These are phyloP conservation scores for Enteromius argenteus DNA, from an alignment of 2,797 vertebrate species.

Conservation along the genomic window DNA sequence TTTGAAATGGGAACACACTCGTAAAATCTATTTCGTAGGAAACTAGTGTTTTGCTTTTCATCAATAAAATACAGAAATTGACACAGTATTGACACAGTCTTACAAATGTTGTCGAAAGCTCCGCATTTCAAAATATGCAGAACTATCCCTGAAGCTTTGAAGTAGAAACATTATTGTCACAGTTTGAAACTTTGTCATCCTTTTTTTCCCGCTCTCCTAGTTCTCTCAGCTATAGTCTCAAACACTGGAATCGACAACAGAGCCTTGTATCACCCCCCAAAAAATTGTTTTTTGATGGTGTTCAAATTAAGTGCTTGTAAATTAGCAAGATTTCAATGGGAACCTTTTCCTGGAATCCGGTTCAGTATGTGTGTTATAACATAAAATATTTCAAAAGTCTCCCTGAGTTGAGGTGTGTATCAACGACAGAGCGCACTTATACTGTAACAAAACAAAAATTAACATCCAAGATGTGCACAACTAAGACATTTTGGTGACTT, in stretches of 20 bases:
- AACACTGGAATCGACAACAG: conserved; percentile 65
- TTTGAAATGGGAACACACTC: conserved; percentile 74
- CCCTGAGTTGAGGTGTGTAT: conserved; percentile 76
- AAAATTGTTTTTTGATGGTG: conserved; percentile 83
- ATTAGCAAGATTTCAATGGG: conserved; percentile 77
- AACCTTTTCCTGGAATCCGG: conserved; percentile 78
- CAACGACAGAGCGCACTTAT: conserved; percentile 36
- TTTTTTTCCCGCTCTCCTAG: conserved; percentile 66
- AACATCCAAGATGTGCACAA: not conserved
- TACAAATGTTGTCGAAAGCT: conserved; percentile 82
- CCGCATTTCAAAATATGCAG: conserved; percentile 74
- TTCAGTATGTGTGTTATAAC: not conserved
- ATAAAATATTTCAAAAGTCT: conserved; percentile 59
- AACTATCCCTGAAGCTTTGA: conserved; percentile 88
- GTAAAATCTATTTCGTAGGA: conserved; percentile 86
- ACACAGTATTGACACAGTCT: conserved; percentile 84
- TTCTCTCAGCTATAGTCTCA: conserved; percentile 46
- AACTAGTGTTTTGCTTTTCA: conserved; percentile 89
- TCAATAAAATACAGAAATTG: conserved; percentile 90
- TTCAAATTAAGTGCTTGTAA: conserved; percentile 80
- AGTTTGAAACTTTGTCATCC: conserved; percentile 78
- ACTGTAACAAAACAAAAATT: conserved; percentile 25
- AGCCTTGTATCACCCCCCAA: conserved; percentile 74
- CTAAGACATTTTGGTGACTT: conserved; percentile 3
- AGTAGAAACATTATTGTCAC: conserved; percentile 82